Conservation (phyloP, 2,113 vertebrate genomes). For the Okapia johnstoni region DNA sequence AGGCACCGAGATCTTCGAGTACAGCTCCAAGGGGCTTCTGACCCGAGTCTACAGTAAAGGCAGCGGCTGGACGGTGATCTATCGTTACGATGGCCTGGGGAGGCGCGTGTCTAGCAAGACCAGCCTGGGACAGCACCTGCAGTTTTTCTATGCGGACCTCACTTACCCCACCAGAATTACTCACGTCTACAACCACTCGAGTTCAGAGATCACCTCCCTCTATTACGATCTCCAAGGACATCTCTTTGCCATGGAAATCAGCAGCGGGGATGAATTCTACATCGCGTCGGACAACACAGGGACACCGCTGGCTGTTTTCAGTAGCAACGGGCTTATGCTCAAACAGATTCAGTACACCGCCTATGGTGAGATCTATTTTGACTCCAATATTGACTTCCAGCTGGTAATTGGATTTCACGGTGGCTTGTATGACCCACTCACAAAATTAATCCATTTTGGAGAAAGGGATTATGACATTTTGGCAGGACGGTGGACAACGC, state of each 20-base stretch:
- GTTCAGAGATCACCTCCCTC: constrained; percentile 96
- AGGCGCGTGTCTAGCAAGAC: constrained; percentile 94
- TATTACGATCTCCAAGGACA: constrained; percentile 99
- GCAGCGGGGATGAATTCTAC: constrained; percentile 97
- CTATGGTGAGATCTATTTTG: constrained; percentile 96
- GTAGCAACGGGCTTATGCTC: constrained; percentile 94
- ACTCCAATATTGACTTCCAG: constrained; percentile 97
- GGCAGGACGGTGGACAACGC: constrained; percentile 95
- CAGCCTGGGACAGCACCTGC: constrained; percentile 93
- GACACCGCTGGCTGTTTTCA: constrained; percentile 95
- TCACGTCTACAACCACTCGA: constrained; percentile 97
- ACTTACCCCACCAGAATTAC: constrained; percentile 95
- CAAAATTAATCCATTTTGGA: constrained; percentile 96
- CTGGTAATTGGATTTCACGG: constrained; percentile 97
- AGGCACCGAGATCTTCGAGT: constrained; percentile 95
- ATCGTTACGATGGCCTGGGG: constrained; percentile 95
- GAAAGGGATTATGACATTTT: constrained; percentile 97
- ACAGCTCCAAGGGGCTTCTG: constrained; percentile 96
- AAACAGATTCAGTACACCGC: constrained; percentile 98
- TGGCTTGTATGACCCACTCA: constrained; percentile 95
- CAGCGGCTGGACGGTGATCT: constrained; percentile 94
- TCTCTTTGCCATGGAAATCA: constrained; percentile 98
- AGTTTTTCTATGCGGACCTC: constrained; percentile 97
- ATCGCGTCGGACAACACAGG: constrained; percentile 97
- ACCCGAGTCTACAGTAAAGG: constrained; percentile 97